These are phyloP conservation scores for Platycheirus albimanus DNA, from an alignment of 2,888 invertebrate species.

Conservation along the genomic window DNA sequence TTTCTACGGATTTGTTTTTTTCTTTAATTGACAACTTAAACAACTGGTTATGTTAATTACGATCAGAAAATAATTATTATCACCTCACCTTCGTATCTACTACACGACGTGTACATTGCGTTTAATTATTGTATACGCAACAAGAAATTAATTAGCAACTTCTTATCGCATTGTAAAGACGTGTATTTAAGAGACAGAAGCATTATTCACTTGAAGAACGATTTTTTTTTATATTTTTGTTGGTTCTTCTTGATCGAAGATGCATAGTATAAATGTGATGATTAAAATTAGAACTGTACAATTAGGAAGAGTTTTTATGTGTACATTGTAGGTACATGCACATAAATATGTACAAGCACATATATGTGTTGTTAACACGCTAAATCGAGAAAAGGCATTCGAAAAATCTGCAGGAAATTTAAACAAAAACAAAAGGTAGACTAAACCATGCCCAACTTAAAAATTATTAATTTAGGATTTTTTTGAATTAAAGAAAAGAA, in stretches of 20 bases:
- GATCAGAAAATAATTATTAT: conserved; percentile 41
- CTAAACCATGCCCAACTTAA: too few relatives aligned
- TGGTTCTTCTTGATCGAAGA: conserved; percentile 47
- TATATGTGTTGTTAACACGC: too few relatives aligned
- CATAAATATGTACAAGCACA: too few relatives aligned
- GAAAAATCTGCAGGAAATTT: too few relatives aligned
- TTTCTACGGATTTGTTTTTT: conserved; percentile 49
- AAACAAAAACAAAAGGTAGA: too few relatives aligned
- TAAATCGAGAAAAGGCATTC: too few relatives aligned
- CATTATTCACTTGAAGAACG: conserved; percentile 25
- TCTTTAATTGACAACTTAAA: too few relatives aligned
- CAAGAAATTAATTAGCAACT: conserved; percentile 60
- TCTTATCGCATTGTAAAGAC: conserved; percentile 48
- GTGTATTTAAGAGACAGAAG: conserved; percentile 5
- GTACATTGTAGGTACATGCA: too few relatives aligned
- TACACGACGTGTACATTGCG: conserved; percentile 1
- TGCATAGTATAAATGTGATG: conserved; percentile 24
- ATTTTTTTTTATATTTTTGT: conserved; percentile 14
- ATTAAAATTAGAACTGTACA: conserved; percentile 57
- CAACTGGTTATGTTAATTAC: conserved; percentile 57
- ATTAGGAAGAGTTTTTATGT: not conserved
- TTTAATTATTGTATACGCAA: conserved; percentile 3
- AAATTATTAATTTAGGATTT: too few relatives aligned
- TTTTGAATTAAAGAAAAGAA: too few relatives aligned
- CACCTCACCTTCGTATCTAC: not conserved